A percentile compares a stretch with the other conserved stretches of the same genome.
Evolutionary conservation across 2,888 invertebrate species (phyloP).

Genomic region (Ceraclea dissimilis): DNA sequence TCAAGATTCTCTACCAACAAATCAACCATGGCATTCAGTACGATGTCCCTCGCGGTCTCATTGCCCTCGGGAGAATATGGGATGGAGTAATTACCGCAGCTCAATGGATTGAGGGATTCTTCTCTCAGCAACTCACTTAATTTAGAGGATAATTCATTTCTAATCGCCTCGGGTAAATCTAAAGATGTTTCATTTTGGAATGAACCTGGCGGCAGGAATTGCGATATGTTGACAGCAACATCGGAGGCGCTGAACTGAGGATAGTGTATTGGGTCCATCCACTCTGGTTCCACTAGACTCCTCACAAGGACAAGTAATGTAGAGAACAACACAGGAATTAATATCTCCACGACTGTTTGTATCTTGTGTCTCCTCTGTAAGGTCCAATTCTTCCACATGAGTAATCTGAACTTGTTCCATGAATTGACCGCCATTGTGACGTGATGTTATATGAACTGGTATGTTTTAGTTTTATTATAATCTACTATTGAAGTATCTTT

Average conservation of each 20-base stretch:
- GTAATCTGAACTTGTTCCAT: constrained; percentile 55
- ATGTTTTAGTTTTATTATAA: too few species aligned
- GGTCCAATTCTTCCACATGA: constrained; percentile 79
- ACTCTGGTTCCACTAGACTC: constrained; percentile 53
- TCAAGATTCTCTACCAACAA: too few species aligned
- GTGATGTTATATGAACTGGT: too few species aligned
- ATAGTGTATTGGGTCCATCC: constrained; percentile 12
- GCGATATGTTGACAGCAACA: not conserved
- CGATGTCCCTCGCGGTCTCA: not conserved
- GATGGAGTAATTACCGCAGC: not conserved
- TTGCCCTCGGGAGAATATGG: not conserved
- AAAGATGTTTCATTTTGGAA: too few species aligned
- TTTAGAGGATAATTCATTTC: too few species aligned
- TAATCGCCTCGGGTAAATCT: too few species aligned
- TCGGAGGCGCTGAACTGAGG: constrained; percentile 8
- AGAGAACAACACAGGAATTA: constrained; percentile 59
- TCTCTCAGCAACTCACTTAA: too few species aligned
- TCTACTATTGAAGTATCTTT: too few species aligned
- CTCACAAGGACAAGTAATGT: constrained; percentile 63
- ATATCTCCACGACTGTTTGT: constrained; percentile 60
- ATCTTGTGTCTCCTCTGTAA: constrained; percentile 65
- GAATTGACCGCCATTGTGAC: not conserved
- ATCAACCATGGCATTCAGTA: not conserved
- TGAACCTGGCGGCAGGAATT: too few species aligned
- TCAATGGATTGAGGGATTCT: not conserved